Conservation (phyloP, 2,888 invertebrate genomes). For the Drosophila recens region DNA sequence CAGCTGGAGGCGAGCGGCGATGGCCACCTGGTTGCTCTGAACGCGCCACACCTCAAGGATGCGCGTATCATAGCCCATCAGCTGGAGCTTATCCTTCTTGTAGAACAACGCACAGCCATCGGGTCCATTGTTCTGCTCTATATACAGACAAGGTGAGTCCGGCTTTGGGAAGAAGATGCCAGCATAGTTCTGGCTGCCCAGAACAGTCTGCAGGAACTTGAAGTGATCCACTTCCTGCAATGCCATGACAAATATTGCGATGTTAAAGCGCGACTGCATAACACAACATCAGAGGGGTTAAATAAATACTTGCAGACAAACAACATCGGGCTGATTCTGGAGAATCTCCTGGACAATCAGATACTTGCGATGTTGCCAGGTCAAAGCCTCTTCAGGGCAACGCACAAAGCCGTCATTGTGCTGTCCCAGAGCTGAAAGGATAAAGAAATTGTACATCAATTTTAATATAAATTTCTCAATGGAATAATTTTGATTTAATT, state of each 20-base stretch:
- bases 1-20: constrained; percentile 87
- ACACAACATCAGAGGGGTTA: background rate
- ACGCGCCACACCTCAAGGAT: constrained; percentile 90
- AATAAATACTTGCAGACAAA: constrained; percentile 89
- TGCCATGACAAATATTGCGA: background rate
- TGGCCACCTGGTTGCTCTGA: constrained; percentile 90
- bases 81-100: constrained; percentile 87
- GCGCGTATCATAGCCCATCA: constrained; percentile 87
- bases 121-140: constrained; percentile 90
- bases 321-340: constrained; percentile 89
- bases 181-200: constrained; percentile 88
- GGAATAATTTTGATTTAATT: no score
- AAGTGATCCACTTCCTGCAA: constrained; percentile 91
- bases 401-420: constrained; percentile 90
- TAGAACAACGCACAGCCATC: constrained; percentile 93
- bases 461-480: no score
- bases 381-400: constrained; percentile 90
- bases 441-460: no score
- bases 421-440: constrained; percentile 88
- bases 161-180: constrained; percentile 92
- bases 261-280: constrained; percentile 61
- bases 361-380: constrained; percentile 89
- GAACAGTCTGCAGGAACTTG: constrained; percentile 88
- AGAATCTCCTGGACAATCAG: constrained; percentile 90
- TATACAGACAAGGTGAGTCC: constrained; percentile 91